Conservation (phyloP, 2,888 invertebrate species). For the Ennomos quercinarius region DNA sequence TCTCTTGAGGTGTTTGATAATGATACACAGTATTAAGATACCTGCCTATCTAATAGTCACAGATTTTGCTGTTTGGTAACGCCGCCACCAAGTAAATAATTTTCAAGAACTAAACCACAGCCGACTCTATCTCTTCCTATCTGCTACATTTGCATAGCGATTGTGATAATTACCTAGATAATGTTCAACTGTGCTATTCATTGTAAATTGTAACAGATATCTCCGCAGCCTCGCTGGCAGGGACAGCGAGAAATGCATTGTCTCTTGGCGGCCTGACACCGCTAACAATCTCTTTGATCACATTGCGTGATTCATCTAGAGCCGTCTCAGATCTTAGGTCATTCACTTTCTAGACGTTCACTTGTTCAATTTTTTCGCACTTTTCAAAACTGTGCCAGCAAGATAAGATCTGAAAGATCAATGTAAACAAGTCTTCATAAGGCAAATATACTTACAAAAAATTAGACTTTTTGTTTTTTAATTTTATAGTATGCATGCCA, state of each 20-base stretch:
- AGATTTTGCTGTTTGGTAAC: too few species aligned
- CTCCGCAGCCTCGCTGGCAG: background rate
- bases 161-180: constrained; percentile 23
- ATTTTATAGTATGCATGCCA: too few species aligned
- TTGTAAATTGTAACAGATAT: constrained; percentile 1
- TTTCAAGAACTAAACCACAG: too few species aligned
- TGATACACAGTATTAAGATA: too few species aligned
- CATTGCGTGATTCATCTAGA: constrained; percentile 17
- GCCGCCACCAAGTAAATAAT: too few species aligned
- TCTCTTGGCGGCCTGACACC: constrained; percentile 5
- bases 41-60: too few species aligned
- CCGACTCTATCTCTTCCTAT: constrained; percentile 2
- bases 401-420: constrained; percentile 9
- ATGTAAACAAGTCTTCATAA: constrained; percentile 3
- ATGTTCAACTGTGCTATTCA: constrained; percentile 13
- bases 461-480: too few species aligned
- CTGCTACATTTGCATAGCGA: constrained; percentile 8
- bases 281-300: constrained; percentile 4
- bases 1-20: too few species aligned
- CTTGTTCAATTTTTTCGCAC: constrained; percentile 9
- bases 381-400: constrained; percentile 20
- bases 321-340: constrained; percentile 25
- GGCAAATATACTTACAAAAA: background rate
- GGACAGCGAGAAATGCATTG: constrained; percentile 11
- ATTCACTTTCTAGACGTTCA: constrained; percentile 31